Conservation (phyloP, 1,140 invertebrate species). For the Stegodyphus dumicola region DNA sequence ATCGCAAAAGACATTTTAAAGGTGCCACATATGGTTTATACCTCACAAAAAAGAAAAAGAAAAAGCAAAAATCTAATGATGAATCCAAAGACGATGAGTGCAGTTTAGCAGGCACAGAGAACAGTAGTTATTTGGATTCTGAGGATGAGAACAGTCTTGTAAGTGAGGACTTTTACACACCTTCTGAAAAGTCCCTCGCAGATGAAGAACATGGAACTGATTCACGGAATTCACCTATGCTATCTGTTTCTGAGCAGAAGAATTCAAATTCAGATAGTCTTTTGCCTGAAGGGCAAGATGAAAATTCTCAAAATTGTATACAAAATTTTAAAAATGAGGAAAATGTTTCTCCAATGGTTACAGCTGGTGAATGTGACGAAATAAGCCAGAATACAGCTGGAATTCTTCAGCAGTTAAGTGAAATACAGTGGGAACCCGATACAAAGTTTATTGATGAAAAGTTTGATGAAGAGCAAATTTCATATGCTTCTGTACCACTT, state of each 20-base stretch:
- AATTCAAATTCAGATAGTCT: background rate
- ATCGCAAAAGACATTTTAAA: constrained; percentile 41
- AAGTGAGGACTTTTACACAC: constrained; percentile 46
- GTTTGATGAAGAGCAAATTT: background rate
- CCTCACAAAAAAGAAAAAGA: constrained; percentile 46
- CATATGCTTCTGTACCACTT: background rate
- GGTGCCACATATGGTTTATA: constrained; percentile 59
- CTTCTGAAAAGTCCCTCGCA: constrained; percentile 53
- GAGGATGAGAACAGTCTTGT: constrained; percentile 53
- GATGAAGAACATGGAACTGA: constrained; percentile 40
- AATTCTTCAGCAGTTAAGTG: constrained; percentile 8
- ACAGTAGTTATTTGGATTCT: constrained; percentile 56
- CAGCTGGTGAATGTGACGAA: background rate
- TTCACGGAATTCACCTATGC: constrained; percentile 17
- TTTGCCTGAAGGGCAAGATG: background rate
- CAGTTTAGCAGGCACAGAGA: constrained; percentile 54
- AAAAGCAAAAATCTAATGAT: constrained; percentile 1
- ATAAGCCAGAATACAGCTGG: constrained; percentile 28
- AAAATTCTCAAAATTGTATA: background rate
- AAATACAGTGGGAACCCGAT: constrained; percentile 30
- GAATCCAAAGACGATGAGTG: constrained; percentile 48
- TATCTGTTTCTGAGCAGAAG: background rate
- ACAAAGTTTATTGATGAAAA: background rate
- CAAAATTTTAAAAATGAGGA: background rate
- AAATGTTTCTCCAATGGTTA: background rate